Evolutionary conservation across 2,888 invertebrate species (phyloP).

Genomic region (Endotricha flammealis): DNA sequence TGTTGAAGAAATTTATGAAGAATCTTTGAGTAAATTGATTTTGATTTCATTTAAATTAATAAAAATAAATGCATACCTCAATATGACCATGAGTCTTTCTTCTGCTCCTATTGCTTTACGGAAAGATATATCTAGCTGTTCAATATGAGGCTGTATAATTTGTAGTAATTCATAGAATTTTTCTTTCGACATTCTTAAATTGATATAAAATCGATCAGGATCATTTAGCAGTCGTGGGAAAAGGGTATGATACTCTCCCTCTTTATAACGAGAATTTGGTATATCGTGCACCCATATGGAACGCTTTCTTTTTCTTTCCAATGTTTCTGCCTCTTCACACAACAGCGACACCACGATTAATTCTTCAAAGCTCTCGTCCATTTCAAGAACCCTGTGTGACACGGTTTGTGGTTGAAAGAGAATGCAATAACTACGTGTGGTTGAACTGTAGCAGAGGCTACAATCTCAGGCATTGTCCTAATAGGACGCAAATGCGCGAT

Average conservation of each 20-base stretch:
- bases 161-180: conserved; percentile 10
- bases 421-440: too few species aligned
- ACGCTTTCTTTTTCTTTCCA: conserved; percentile 10
- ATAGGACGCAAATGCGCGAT: too few species aligned
- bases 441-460: too few species aligned
- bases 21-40: too few species aligned
- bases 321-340: neutral
- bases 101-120: conserved; percentile 6
- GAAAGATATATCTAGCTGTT: conserved; percentile 1
- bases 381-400: too few species aligned
- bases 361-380: too few species aligned
- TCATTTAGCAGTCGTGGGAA: conserved; percentile 5
- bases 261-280: conserved; percentile 8
- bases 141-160: conserved; percentile 10
- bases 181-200: conserved; percentile 10
- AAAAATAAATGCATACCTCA: conserved; percentile 7
- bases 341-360: too few species aligned
- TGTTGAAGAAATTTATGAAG: too few species aligned
- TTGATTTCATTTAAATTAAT: too few species aligned
- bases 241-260: conserved; percentile 10
- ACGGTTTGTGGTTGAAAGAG: too few species aligned
- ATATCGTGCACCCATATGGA: conserved; percentile 4
- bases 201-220: neutral
- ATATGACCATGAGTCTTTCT: neutral
- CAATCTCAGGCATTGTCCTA: too few species aligned